Evolutionary conservation across 2,797 vertebrate genomes (phyloP), one percentile per base, ranked within the genome.

Genomic region (Betta splendens): DNA sequence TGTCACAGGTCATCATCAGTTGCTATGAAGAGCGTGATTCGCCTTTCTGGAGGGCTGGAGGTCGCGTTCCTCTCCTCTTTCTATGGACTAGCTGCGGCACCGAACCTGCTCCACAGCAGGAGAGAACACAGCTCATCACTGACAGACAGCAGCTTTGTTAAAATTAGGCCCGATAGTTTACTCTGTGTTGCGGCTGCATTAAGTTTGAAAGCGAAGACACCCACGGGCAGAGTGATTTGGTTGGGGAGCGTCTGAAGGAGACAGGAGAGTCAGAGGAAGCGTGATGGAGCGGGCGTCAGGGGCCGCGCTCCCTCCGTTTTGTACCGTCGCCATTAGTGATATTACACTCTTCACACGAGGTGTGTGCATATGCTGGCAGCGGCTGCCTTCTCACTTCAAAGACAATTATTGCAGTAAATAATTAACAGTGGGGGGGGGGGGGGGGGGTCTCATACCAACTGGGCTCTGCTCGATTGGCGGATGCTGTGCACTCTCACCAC

Each of bases 391-490:
- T 59, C 64, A 77, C 84, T 85, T 87, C 83, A 86, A 85, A 89
- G 72, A 64, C 83, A 88, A 86, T 91, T 88, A 87, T 56, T 45
- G 16, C 54, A 51, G 76, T 87, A 89, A 88, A 88, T 87, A 87
- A 91, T 85, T 79, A 90, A 86, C 84, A 79, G 72, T 66, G 16
- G 77, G 79, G n/a, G 66, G 72, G 72, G 64, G 77, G 16, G 77
- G 79, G n/a, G 66, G 72, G 72, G 64, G 77, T 78, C 48, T 79
- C 66, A 26, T 43, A 59, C 43, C 75, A 83, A 75, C 77, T 54
- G 49, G 69, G 80, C 75, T 70, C 26, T 51, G 69, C 64, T 66
- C 59, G 57, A 54, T 60, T 68, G 63, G 69, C 61, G 59, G 68
- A 40, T 53, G 36, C 58, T 4, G 6, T 13, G 62, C 75, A 65